A percentile compares a stretch with the other conserved stretches of the same genome.
phyloP scores from a whole-genome alignment of 2,113 vertebrate genomes.

The Columba janthina region DNA sequence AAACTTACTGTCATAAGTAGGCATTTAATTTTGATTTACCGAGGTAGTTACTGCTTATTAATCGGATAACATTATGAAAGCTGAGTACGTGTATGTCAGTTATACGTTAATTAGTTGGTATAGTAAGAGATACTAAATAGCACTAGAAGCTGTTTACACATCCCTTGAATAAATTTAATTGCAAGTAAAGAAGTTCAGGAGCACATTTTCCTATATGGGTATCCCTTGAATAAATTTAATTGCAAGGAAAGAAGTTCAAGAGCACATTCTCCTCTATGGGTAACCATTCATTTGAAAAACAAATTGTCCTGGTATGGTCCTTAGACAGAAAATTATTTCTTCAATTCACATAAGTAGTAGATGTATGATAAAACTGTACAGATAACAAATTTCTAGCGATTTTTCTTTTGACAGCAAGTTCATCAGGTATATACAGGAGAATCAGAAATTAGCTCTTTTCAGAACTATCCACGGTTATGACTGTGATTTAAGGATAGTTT shows the following conservation, averaged over 20 bases:
- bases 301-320: background rate
- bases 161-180: conserved; percentile 38
- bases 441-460: background rate
- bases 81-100: conserved; percentile 23
- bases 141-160: conserved; percentile 7
- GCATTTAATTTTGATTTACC: conserved; percentile 72
- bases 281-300: background rate
- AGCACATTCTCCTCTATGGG: background rate
- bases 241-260: conserved; percentile 1
- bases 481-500: background rate
- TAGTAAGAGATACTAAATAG: conserved; percentile 42
- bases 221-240: conserved; percentile 34
- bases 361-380: background rate
- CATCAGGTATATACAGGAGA: background rate
- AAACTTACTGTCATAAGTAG: conserved; percentile 47
- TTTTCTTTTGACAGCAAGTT: background rate
- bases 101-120: conserved; percentile 63
- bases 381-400: background rate
- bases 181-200: conserved; percentile 4
- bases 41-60: conserved; percentile 61
- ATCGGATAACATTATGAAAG: conserved; percentile 53
- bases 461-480: background rate
- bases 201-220: background rate
- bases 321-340: background rate
- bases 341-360: background rate